Evolutionary conservation across 2,888 invertebrate genomes (phyloP).

Genomic region (Deilephila porcellus): DNA sequence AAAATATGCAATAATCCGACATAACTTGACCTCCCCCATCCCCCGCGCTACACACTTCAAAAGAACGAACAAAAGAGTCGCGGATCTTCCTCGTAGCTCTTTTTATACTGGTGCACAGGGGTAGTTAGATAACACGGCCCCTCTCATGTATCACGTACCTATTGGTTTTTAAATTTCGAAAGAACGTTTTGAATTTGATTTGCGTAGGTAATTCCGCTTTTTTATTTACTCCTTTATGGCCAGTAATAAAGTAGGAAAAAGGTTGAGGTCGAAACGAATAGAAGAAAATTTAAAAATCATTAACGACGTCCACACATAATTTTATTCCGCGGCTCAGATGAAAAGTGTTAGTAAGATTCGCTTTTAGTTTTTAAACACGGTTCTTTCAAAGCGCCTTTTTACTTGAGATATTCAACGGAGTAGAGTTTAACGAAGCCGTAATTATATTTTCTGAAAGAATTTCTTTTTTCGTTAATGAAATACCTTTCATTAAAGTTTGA

Average conservation of each 20-base stretch:
- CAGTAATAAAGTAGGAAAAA: constrained; percentile 11
- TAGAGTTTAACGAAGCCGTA: constrained; percentile 75
- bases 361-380: constrained; percentile 64
- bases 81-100: constrained; percentile 63
- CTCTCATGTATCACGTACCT: constrained; percentile 72
- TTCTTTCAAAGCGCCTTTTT: constrained; percentile 67
- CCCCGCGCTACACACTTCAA: constrained; percentile 53
- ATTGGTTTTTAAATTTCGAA: constrained; percentile 31
- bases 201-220: constrained; percentile 17
- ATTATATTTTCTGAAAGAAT: constrained; percentile 73
- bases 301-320: constrained; percentile 34
- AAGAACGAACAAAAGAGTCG: constrained; percentile 57
- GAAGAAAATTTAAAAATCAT: constrained; percentile 35
- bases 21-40: constrained; percentile 64
- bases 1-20: constrained; percentile 78
- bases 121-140: constrained; percentile 69
- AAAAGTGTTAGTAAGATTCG: constrained; percentile 60
- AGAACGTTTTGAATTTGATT: constrained; percentile 46
- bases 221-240: constrained; percentile 15
- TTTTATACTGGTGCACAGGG: constrained; percentile 63
- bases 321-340: constrained; percentile 42
- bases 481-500: constrained; percentile 67
- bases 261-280: constrained; percentile 31
- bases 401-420: constrained; percentile 66
- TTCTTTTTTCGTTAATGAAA: constrained; percentile 68